Evolutionary conservation across 2,888 invertebrate species (phyloP).

Genomic region (Himalopsyche tibetana): DNA sequence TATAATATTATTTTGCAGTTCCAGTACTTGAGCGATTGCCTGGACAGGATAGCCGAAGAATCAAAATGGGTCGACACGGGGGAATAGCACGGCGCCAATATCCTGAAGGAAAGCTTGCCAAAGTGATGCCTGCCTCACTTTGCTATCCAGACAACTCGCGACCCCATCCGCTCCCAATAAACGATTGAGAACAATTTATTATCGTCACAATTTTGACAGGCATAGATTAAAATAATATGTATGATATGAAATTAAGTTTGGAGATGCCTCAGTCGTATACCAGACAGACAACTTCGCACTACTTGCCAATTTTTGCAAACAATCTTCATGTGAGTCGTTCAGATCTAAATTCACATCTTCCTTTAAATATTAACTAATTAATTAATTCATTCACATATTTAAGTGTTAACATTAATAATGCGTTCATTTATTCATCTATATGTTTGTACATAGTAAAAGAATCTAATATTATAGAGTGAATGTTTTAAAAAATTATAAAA

Average conservation of each 20-base stretch:
- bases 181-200: conserved; percentile 23
- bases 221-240: conserved; percentile 7
- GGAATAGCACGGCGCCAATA: conserved; percentile 77
- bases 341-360: too few relatives aligned
- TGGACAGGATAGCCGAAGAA: conserved; percentile 96
- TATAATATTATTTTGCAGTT: conserved; percentile 80
- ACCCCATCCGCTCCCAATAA: conserved; percentile 29
- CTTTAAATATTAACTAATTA: neutral
- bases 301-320: neutral
- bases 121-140: conserved; percentile 59
- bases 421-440: too few relatives aligned
- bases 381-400: neutral
- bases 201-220: conserved; percentile 9
- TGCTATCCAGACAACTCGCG: conserved; percentile 60
- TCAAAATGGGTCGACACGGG: conserved; percentile 90
- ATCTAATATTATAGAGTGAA: too few relatives aligned
- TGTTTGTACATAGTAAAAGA: too few relatives aligned
- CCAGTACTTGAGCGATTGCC: conserved; percentile 93
- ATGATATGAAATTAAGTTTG: neutral
- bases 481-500: too few relatives aligned
- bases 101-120: conserved; percentile 29
- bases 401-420: too few relatives aligned
- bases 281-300: neutral
- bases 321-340: neutral
- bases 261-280: neutral